These are phyloP conservation scores for Rhagonycha lutea DNA, from an alignment of 2,888 invertebrate genomes.

Conservation along the genomic window DNA sequence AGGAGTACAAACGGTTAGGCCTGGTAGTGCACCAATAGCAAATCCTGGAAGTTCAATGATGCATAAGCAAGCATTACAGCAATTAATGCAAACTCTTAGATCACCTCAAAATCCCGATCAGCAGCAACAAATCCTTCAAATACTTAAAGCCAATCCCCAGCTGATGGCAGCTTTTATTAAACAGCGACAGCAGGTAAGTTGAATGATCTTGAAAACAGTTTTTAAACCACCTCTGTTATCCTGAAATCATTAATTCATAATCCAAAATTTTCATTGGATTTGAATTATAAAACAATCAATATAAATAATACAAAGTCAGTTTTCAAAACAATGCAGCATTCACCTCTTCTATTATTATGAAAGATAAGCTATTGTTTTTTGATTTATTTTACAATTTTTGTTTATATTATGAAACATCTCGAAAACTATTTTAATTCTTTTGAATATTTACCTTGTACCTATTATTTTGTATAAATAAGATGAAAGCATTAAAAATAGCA, in stretches of 20 bases:
- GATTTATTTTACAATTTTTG: too few species aligned
- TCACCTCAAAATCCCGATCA: constrained; percentile 91
- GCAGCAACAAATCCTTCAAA: constrained; percentile 85
- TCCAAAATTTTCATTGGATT: too few species aligned
- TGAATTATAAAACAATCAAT: too few species aligned
- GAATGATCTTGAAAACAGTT: neutral
- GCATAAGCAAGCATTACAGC: constrained; percentile 74
- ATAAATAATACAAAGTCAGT: too few species aligned
- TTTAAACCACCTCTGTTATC: neutral
- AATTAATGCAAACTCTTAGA: constrained; percentile 87
- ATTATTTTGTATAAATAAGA: too few species aligned
- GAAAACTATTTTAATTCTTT: too few species aligned
- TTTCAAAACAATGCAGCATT: too few species aligned
- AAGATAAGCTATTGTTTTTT: too few species aligned
- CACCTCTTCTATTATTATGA: too few species aligned
- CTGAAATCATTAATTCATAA: neutral
- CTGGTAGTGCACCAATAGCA: constrained; percentile 33
- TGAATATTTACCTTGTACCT: too few species aligned
- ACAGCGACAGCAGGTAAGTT: constrained; percentile 67
- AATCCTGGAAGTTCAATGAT: constrained; percentile 49
- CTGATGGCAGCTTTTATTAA: constrained; percentile 95
- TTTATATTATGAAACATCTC: too few species aligned
- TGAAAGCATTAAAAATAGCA: neutral
- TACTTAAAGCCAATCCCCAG: constrained; percentile 91
- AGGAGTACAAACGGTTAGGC: constrained; percentile 30